Base-by-base conservation (phyloP, 2,113 vertebrate species). In the Gadus macrocephalus region DNA sequence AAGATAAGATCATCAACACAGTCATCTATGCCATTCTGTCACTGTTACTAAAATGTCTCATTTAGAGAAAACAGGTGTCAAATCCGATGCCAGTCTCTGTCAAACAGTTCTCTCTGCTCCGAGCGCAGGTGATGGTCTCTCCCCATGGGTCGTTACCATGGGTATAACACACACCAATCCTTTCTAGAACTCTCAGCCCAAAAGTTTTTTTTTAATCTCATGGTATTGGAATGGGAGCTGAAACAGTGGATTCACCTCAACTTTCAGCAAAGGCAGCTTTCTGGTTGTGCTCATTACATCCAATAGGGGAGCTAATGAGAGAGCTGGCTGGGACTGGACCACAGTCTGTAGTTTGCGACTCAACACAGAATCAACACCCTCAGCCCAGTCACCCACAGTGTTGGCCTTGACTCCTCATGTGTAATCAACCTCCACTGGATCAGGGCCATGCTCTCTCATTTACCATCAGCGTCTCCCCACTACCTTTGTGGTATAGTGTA, bases 361-460 rank as follows among this genome's bases (percentile, higher is more conserved):
- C 81, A 85, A 90, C 84, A 87, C 86, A 87, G 83, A 83, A 81
- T 85, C 83, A 80, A 85, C 75, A 81, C 81, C 75, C 69, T 75
- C 80, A 78, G 42, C 42, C 42, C 8, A 9, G 9, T 89, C 85
- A 83, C 85, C 88, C 84, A 88, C 83, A 56, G 88, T 87, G 88
- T 84, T 62, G 76, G 81, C 72, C 81, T 80, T 75, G 78, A 89
- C 89, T 89, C 87, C 89, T 89, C 82, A 90, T 91, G 89, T 87
- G 84, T 79, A 86, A 89, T 91, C 85, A 89, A 88, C 83, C 77
- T 64, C 74, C 69, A 68, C 81, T 86, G 87, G 81, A 80, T 84
- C 78, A 72, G 67, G 55, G 78, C 77, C 25, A 74, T 9, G 2
- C 71, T 68, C 74, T 85, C 86, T 90, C 83, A 75, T 82, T 83